phyloP scores from a whole-genome alignment of 2,888 invertebrate genomes.

The Beris morrisii region DNA sequence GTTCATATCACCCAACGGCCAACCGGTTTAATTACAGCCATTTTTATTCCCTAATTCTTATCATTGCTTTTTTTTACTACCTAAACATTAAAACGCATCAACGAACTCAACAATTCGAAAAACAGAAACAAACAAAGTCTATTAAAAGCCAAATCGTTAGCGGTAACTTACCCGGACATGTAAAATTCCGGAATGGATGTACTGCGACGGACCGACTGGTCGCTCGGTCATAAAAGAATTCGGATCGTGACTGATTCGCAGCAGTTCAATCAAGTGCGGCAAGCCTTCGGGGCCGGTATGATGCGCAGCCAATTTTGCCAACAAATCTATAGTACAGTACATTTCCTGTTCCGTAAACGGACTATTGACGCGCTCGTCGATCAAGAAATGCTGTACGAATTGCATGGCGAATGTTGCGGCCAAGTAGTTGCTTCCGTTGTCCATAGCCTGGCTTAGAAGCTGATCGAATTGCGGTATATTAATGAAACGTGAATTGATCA shows the following conservation, averaged over 20 bases:
- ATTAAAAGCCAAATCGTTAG: no score
- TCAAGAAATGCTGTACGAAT: conserved; percentile 80
- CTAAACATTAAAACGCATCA: no score
- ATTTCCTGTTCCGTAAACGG: conserved; percentile 83
- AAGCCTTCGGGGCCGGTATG: conserved; percentile 83
- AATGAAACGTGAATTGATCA: conserved; percentile 81
- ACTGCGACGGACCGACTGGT: conserved; percentile 78
- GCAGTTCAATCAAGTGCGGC: conserved; percentile 76
- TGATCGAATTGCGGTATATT: conserved; percentile 83
- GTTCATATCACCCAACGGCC: no score
- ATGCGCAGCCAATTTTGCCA: conserved; percentile 75
- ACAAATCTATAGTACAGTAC: conserved; percentile 81
- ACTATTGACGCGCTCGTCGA: conserved; percentile 79
- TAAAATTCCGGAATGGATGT: conserved; percentile 90
- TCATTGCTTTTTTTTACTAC: no score
- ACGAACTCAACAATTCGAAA: no score
- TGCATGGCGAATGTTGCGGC: conserved; percentile 91
- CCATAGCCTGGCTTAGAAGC: conserved; percentile 82
- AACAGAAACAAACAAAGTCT: no score
- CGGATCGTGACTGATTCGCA: conserved; percentile 74
- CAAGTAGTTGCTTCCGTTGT: conserved; percentile 77
- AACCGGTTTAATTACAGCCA: no score
- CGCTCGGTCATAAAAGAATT: conserved; percentile 74
- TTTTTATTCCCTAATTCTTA: no score
- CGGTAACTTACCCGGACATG: conserved; percentile 70